These are phyloP conservation scores for crab-eating macaque (Macaca fascicularis) DNA, from an alignment of 2,113 vertebrate species.

Conservation along the genomic window T2T-MFA8v1.1 NC_088381.1:72240501-72241000, in stretches of 20 bases:
- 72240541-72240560: background rate
- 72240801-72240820: background rate
- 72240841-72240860: background rate
- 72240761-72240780: background rate
- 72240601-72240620: background rate
- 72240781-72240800: background rate
- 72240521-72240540: background rate
- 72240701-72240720: background rate
- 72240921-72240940: background rate
- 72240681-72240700: too few species aligned
- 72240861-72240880: background rate
- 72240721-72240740: background rate
- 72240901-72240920: background rate
- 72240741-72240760: background rate
- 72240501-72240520: rapidly evolving
- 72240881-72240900: background rate
- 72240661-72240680: background rate
- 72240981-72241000: background rate
- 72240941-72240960: background rate
- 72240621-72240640: too few species aligned
- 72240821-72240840: background rate
- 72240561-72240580: background rate
- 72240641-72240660: background rate
- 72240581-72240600: too few species aligned
- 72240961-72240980: too few species aligned